Conservation (phyloP, 2,888 invertebrate genomes). For the Spialia ferax region DNA sequence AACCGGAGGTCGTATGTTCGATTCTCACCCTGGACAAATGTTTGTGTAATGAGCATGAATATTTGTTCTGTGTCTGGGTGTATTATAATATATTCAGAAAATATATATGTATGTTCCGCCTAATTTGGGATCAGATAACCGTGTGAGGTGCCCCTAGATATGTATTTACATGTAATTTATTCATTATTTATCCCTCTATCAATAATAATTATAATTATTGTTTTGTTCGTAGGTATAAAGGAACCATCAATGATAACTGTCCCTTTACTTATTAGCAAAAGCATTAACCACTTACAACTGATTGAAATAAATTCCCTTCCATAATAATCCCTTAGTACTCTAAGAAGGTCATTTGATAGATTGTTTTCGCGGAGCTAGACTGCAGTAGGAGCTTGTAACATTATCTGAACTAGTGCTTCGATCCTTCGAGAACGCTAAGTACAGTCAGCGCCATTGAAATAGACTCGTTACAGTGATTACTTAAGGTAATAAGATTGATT, state of each 20-base stretch:
- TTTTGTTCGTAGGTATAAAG: neutral
- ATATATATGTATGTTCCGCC: too few relatives aligned
- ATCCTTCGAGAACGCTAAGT: neutral
- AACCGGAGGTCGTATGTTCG: too few relatives aligned
- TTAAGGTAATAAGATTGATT: neutral
- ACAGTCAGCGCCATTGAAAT: neutral
- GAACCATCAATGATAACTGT: neutral
- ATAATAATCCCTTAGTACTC: conserved; percentile 25
- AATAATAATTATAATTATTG: neutral
- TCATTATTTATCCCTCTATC: neutral
- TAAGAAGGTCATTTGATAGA: conserved; percentile 25
- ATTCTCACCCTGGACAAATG: too few relatives aligned
- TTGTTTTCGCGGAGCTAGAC: conserved; percentile 17
- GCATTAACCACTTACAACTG: conserved; percentile 13
- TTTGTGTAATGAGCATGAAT: too few relatives aligned
- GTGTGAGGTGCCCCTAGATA: too few relatives aligned
- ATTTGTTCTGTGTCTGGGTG: too few relatives aligned
- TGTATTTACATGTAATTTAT: too few relatives aligned
- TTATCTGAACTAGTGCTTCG: neutral
- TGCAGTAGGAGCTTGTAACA: neutral
- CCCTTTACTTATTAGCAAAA: neutral
- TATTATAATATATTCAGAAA: too few relatives aligned
- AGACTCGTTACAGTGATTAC: neutral
- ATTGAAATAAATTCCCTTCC: conserved; percentile 30
- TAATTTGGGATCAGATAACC: too few relatives aligned